Base-by-base conservation (phyloP, 2,888 invertebrate species). In the Metopia argyrocephala region DNA sequence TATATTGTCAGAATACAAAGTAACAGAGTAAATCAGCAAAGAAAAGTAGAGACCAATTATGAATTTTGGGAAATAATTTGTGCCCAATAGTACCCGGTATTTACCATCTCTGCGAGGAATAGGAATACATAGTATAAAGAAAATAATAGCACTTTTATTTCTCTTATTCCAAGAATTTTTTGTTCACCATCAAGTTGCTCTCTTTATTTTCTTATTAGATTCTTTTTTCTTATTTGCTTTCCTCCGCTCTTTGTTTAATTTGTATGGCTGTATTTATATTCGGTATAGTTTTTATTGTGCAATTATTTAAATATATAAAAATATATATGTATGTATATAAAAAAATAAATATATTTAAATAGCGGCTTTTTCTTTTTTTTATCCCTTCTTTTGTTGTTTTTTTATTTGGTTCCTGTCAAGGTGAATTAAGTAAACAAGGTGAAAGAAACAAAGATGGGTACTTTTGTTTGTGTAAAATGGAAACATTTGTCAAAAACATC, bases 361-460 rank as follows among this genome's bases (percentile, higher is more conserved):
- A 73, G 71, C 71, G 78, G 78, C 78, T 31, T 76, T 76, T 50
- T 45, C 46, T 46, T 9, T 54, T 48, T 54, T 54, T 57, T 65
- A 78, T 66, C 23, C 46, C 52, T 54, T 54, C 3, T 48, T 38
- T 25, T 18, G 50, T 20, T 45, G 27, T 45, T 46, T 62, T 21
- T 20, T 3, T 27, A 18, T 27, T 45, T 56, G 12, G 12, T 38
- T 38, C 9, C 3, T 38, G 15, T 38, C 15, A 38, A 12, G 9
- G n/a, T n/a, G n/a, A n/a, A n/a, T n/a, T n/a, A n/a, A n/a, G n/a
- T n/a, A n/a, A n/a, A n/a, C n/a, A n/a, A n/a, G n/a, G n/a, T n/a
- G n/a, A n/a, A n/a, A n/a, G n/a, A n/a, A n/a, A n/a, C n/a, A n/a
- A n/a, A n/a, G n/a, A n/a, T n/a, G n/a, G n/a, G n/a, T n/a, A n/a